Base-by-base conservation (phyloP, 2,888 invertebrate species). In the Cosmia trapezina region DNA sequence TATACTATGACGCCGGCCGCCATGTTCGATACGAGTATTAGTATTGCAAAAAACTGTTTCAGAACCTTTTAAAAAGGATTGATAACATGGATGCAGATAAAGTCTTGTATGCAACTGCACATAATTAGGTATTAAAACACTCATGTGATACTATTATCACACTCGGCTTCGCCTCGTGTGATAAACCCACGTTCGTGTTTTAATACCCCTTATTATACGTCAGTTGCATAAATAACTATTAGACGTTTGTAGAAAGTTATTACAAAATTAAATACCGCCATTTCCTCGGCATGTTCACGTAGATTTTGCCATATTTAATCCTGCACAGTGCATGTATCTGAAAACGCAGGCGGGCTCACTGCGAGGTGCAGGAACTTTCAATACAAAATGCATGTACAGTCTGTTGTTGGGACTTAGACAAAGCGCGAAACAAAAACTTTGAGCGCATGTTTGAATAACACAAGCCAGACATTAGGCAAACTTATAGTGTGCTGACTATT, bases 341-440 rank as follows among this genome's bases (percentile, higher is more conserved):
- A 14, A 62, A 73, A 81, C 54, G 45, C 56, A 37, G 59, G 68
- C 49, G 12, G 33, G 62, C 81, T 54, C 70, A 54, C 62, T 76
- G 19, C 49, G 61, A 79, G 66, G 79, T 75, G 69, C 65, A 61
- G 56, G 62, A 67, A 72, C 64, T 80, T 74, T 81, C 82, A 78
- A 78, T 80, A 74, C 74, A 78, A 81, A 81, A 80, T 78, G 80
- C 67, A 80, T 81, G 73, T 70, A 60, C 67, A 76, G 73, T 70
- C 70, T 75, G 69, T 78, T 76, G 65, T 57, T 17, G 64, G 51
- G 64, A 76, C 64, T 79, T 60, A 56, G 67, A 82, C 83, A 81
- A 80, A 76, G 83, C 70, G 51, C 5, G 53, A 59, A 74, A 76
- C 72, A 74, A 80, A 78, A 80, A 69, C 70, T 84, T 78, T 53